A percentile compares a stretch with the other conserved stretches of the same genome.
These are phyloP conservation scores for Plectrocnemia conspersa DNA, from an alignment of 1,140 invertebrate species.

Conservation along the genomic window DNA sequence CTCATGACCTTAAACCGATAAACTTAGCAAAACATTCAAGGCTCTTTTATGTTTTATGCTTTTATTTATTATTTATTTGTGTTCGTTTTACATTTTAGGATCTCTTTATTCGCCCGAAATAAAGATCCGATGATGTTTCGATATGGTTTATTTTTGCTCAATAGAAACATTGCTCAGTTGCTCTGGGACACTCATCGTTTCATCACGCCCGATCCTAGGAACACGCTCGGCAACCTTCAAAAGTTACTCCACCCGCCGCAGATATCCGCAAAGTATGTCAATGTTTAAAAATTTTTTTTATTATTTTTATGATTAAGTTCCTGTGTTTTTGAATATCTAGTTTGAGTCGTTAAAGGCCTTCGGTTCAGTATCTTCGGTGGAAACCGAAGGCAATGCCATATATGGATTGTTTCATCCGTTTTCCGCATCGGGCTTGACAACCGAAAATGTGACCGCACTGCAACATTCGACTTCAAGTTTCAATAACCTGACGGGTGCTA, in stretches of 20 bases:
- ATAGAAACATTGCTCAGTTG: constrained; percentile 48
- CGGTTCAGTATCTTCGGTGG: constrained; percentile 27
- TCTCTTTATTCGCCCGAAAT: constrained; percentile 45
- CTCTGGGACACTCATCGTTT: constrained; percentile 41
- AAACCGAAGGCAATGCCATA: constrained; percentile 33
- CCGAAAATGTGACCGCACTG: not conserved
- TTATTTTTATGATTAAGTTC: not conserved
- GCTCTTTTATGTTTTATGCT: not conserved
- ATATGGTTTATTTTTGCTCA: constrained; percentile 46
- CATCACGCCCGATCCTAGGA: constrained; percentile 42
- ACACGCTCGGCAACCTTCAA: constrained; percentile 44
- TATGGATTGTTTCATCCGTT: constrained; percentile 11
- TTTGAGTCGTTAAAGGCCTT: constrained; percentile 23
- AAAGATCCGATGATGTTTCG: constrained; percentile 46
- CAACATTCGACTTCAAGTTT: constrained; percentile 7
- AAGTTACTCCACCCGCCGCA: constrained; percentile 39
- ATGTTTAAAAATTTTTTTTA: not conserved
- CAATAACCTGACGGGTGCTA: constrained; percentile 19
- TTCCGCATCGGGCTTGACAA: constrained; percentile 2
- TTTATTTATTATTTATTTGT: constrained; percentile 9
- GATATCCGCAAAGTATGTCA: constrained; percentile 10
- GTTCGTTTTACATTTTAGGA: constrained; percentile 38
- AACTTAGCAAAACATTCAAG: not conserved
- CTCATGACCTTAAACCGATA: too few relatives aligned
- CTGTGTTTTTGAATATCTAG: constrained; percentile 16